A percentile compares a stretch with the other conserved stretches of the same genome.
phyloP scores from a whole-genome alignment of 2,888 invertebrate genomes.

The Drosophila testacea region DNA sequence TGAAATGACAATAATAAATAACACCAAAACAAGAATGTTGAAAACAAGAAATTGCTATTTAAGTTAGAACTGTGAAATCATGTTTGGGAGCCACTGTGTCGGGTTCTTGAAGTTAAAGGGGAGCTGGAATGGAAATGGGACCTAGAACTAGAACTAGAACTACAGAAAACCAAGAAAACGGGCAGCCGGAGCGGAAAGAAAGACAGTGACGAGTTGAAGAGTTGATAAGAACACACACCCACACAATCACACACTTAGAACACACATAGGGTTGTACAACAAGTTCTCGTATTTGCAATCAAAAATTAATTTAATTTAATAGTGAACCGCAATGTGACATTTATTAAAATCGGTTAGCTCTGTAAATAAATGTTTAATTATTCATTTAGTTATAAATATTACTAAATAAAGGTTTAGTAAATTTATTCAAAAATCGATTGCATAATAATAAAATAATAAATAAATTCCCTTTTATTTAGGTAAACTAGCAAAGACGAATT shows the following conservation, averaged over 20 bases:
- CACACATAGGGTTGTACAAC: neutral
- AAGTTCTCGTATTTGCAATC: neutral
- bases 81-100: conserved; percentile 27
- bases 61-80: conserved; percentile 54
- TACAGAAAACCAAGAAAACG: conserved; percentile 26
- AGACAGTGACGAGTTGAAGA: conserved; percentile 35
- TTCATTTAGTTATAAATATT: neutral
- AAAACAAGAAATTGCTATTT: conserved; percentile 75
- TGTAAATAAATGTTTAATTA: neutral
- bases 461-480: conserved; percentile 13
- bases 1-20: conserved; percentile 25
- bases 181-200: conserved; percentile 43
- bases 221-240: conserved; percentile 50
- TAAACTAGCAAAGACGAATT: neutral
- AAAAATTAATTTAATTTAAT: conserved; percentile 1
- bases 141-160: conserved; percentile 26
- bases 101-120: conserved; percentile 9
- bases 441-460: neutral
- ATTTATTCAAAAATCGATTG: neutral
- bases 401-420: too few relatives aligned
- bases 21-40: conserved; percentile 56
- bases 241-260: neutral
- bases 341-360: neutral
- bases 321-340: neutral
- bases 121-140: conserved; percentile 32